Base-by-base conservation (phyloP, 2,797 vertebrate genomes). In the Fistularia commersonii region DNA sequence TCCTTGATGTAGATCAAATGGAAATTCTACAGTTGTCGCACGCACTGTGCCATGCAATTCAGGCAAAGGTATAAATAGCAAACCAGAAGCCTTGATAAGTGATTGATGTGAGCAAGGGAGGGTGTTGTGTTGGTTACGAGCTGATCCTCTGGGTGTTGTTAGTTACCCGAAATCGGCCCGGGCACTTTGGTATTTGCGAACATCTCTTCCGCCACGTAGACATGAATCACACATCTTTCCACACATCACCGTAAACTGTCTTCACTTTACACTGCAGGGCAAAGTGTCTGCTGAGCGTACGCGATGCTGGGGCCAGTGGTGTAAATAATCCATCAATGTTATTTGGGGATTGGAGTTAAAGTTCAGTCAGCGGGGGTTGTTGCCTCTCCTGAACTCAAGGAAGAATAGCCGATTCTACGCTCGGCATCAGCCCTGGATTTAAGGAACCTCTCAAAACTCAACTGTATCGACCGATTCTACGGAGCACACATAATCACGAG, bases 21-120 rank as follows among this genome's bases (percentile, higher is more conserved):
- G 41, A 39, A 61, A 76, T 72, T 84, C 73, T 58, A 57, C 41
- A 54, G 36, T 48, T 55, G 54, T 61, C 70, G 65, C 56, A 61
- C 64, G 47, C 58, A 41, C 45, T 40, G 50, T 58, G 55, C 77
- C 68, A 67, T 73, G 65, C 31, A 64, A 75, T 64, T 50, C 74
- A 56, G 48, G 56, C 45, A 0, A 34, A 6, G 34, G 43, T 90
- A 90, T 81, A 89, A 91, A 90, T 91, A 90, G 84, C 34, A 10
- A 48, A 32, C 41, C 57, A 67, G 81, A 83, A 84, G 79, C 80
- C 78, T 73, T 64, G 78, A 66, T 83, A 82, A 74, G 66, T 82
- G 89, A 90, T 87, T 84, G 85, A 88, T 72, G 81, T 73, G 69
- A 50, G 68, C 13, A 38, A 41, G 46, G 61, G 76, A 73, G 60